Percentiles rank a stretch among this genome's conserved stretches.
Conservation (phyloP, 2,888 invertebrate genomes). For the Caenorhabditis macrosperma region DNA sequence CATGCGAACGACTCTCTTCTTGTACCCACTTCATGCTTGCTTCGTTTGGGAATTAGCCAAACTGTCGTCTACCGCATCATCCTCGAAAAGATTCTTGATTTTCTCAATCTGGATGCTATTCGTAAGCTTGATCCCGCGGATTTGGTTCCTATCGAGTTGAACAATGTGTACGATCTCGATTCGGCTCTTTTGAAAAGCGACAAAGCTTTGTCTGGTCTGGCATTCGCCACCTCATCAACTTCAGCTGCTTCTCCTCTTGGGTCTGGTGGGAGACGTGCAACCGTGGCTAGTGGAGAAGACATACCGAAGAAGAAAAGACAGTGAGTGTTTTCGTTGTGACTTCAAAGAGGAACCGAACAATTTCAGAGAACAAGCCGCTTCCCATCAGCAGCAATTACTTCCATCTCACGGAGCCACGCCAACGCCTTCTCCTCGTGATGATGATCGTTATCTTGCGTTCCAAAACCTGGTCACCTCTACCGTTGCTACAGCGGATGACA, state of each 20-base stretch:
- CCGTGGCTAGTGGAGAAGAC: conserved; percentile 19
- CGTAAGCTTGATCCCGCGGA: conserved; percentile 33
- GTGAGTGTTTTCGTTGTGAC: neutral
- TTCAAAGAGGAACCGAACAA: neutral
- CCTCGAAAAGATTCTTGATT: conserved; percentile 70
- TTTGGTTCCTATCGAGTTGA: conserved; percentile 55
- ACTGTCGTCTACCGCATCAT: conserved; percentile 66
- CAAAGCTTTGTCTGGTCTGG: conserved; percentile 36
- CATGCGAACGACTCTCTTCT: conserved; percentile 67
- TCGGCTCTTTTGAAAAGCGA: conserved; percentile 28
- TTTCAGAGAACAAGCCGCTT: neutral
- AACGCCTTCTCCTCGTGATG: conserved; percentile 1
- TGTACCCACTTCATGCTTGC: conserved; percentile 63
- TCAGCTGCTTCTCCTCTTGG: conserved; percentile 20
- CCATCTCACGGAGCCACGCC: neutral
- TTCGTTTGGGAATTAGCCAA: conserved; percentile 69
- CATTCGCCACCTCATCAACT: conserved; percentile 6
- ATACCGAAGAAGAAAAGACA: conserved; percentile 1
- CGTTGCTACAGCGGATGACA: conserved; percentile 22
- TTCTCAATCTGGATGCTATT: conserved; percentile 62
- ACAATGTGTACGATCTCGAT: conserved; percentile 62
- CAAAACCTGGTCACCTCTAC: neutral
- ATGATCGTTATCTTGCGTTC: conserved; percentile 14
- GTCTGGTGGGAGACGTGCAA: conserved; percentile 21
- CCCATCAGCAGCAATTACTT: neutral